These are phyloP conservation scores for Aplysina aerophoba DNA, from an alignment of 37 sponge, comb jelly and placozoan species.

Conservation along the genomic window DNA sequence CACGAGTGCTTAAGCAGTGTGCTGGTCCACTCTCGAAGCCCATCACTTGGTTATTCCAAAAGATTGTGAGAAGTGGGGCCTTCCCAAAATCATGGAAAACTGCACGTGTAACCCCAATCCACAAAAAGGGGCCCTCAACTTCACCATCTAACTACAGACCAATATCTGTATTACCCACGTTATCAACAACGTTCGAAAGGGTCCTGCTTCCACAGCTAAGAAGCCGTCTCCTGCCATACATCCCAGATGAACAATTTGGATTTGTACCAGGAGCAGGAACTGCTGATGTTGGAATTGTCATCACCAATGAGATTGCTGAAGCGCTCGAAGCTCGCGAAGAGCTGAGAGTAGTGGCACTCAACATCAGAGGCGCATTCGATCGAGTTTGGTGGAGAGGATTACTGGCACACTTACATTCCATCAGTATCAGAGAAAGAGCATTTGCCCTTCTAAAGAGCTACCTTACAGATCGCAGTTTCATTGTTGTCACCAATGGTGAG, in stretches of 20 bases:
- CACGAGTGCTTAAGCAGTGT: background rate
- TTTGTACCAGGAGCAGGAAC: constrained; percentile 21
- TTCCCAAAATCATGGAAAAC: constrained; percentile 33
- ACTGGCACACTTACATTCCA: constrained; percentile 28
- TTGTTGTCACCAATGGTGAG: constrained; percentile 4
- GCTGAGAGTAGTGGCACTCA: background rate
- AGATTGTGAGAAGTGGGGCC: constrained; percentile 19
- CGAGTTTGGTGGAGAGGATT: constrained; percentile 20
- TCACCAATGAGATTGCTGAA: constrained; percentile 9
- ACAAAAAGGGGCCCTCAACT: constrained; percentile 26
- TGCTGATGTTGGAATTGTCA: constrained; percentile 28
- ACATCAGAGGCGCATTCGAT: background rate
- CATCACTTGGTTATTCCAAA: background rate
- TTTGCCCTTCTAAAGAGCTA: background rate
- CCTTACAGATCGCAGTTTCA: background rate
- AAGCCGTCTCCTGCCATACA: background rate
- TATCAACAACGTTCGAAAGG: constrained; percentile 23
- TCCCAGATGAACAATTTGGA: constrained; percentile 37
- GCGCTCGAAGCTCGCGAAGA: background rate
- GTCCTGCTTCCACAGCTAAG: constrained; percentile 18
- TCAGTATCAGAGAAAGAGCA: constrained; percentile 1
- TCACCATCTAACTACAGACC: constrained; percentile 34
- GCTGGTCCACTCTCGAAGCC: background rate
- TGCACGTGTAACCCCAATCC: constrained; percentile 12
- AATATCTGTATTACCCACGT: constrained; percentile 34